Evolutionary conservation across 2,888 invertebrate genomes (phyloP).

Genomic region (Tethea ocularis): DNA sequence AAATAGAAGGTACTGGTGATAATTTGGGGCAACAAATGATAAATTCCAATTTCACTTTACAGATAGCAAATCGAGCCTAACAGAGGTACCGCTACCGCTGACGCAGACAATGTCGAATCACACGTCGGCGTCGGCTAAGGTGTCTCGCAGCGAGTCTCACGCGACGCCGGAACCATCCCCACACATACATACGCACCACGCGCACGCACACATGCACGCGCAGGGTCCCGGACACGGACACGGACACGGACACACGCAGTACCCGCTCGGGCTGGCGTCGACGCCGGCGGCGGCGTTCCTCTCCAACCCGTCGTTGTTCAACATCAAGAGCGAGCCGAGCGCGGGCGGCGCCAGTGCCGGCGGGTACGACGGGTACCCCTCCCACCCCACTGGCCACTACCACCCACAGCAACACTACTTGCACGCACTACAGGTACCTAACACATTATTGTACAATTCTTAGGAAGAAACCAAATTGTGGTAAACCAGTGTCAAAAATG

Average conservation of each 20-base stretch:
- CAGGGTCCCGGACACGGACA: conserved; percentile 70
- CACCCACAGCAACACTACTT: conserved; percentile 82
- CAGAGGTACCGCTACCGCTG: conserved; percentile 73
- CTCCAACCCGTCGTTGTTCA: conserved; percentile 66
- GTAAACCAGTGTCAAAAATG: background rate
- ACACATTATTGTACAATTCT: background rate
- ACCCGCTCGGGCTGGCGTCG: conserved; percentile 47
- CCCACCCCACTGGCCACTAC: conserved; percentile 58
- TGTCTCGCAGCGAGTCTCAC: conserved; percentile 48
- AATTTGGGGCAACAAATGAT: background rate
- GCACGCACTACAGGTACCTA: conserved; percentile 76
- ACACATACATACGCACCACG: conserved; percentile 74
- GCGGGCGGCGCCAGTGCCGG: conserved; percentile 31
- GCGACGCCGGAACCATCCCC: conserved; percentile 79
- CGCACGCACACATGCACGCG: conserved; percentile 45
- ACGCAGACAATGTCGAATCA: conserved; percentile 51
- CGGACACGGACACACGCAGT: conserved; percentile 69
- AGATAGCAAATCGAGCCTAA: conserved; percentile 74
- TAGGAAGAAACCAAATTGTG: too few species aligned
- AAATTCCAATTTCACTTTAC: conserved; percentile 21
- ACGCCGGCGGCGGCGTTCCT: conserved; percentile 55
- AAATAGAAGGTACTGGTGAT: too few species aligned
- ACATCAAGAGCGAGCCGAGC: conserved; percentile 77
- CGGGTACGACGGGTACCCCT: conserved; percentile 60
- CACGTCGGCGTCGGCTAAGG: conserved; percentile 12